phyloP scores from a whole-genome alignment of 92 coral and sea anemone species.

The Phymanthus crucifer region DNA sequence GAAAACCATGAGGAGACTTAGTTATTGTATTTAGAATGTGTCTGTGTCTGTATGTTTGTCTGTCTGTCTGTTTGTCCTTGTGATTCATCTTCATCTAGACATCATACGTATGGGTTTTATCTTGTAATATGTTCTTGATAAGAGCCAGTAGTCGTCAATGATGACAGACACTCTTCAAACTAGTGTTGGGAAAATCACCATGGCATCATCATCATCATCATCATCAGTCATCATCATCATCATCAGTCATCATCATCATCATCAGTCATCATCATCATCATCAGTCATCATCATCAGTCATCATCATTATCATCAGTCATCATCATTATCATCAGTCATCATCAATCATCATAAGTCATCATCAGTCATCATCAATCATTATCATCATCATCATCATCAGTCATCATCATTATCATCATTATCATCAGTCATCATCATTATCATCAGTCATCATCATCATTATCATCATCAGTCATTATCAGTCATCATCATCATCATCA shows the following conservation, averaged over 20 bases:
- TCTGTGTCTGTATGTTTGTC: constrained; percentile 25
- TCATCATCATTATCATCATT: neutral
- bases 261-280: neutral
- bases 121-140: no score
- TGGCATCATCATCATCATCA: neutral
- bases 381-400: no score
- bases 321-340: neutral
- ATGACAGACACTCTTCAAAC: no score
- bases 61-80: constrained; percentile 2
- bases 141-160: no score
- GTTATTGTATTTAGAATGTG: neutral
- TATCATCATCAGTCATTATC: neutral
- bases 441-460: neutral
- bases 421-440: neutral
- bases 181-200: neutral
- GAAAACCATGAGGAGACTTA: neutral
- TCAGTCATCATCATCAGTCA: neutral
- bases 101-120: no score
- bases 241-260: neutral
- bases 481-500: constrained; percentile 3
- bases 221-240: neutral
- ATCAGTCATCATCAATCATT: neutral
- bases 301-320: neutral
- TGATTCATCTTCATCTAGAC: neutral
- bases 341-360: neutral